A percentile compares a stretch with the other conserved stretches of the same genome.
Conservation (phyloP, 1,140 invertebrate genomes). For the Gryllus bimaculatus region DNA sequence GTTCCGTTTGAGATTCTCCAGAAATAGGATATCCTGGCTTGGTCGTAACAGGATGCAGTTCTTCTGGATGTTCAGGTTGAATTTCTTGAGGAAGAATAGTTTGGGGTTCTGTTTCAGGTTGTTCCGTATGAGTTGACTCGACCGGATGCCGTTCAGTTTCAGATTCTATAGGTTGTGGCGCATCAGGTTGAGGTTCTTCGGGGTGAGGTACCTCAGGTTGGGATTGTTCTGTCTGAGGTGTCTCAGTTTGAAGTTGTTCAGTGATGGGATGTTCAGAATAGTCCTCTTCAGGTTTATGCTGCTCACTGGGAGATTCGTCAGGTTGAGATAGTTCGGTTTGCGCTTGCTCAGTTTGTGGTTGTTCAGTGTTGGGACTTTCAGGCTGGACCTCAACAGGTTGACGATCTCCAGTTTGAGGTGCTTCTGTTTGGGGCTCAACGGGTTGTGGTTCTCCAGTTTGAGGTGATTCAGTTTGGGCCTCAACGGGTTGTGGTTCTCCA, state of each 20-base stretch:
- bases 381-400: not conserved
- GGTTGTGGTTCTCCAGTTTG: not conserved
- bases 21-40: not conserved
- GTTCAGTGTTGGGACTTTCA: not conserved
- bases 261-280: not conserved
- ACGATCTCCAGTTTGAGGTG: not conserved
- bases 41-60: not conserved
- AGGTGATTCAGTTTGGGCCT: not conserved
- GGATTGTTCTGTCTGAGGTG: not conserved
- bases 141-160: not conserved
- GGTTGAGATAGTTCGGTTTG: not conserved
- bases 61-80: not conserved
- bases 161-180: not conserved
- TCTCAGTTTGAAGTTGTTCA: not conserved
- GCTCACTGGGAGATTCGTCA: not conserved
- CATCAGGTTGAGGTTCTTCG: not conserved
- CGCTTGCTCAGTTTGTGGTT: not conserved
- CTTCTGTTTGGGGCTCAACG: not conserved
- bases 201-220: not conserved
- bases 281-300: not conserved
- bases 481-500: not conserved
- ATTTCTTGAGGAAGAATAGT: not conserved
- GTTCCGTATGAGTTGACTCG: not conserved
- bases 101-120: not conserved
- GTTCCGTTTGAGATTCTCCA: not conserved